Conservation (phyloP, 2,888 invertebrate genomes). For the Oxytorus armatus region DNA sequence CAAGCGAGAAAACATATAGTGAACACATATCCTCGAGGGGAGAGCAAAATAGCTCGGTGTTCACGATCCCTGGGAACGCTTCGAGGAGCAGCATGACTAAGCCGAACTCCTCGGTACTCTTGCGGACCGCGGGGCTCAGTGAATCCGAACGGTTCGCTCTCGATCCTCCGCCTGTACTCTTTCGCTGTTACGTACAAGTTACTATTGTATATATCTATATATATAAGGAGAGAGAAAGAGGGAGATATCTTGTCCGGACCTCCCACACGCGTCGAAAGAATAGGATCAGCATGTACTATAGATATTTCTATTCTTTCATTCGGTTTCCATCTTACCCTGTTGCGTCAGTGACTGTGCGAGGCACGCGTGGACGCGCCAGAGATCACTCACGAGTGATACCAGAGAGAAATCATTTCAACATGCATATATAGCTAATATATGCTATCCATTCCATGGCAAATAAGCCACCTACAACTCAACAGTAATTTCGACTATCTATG, state of each 20-base stretch:
- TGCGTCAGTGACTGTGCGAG: conserved; percentile 41
- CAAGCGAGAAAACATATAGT: conserved; percentile 48
- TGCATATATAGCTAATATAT: not conserved
- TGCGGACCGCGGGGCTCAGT: conserved; percentile 62
- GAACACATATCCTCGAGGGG: conserved; percentile 65
- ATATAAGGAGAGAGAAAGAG: conserved; percentile 3
- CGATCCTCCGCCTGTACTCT: conserved; percentile 57
- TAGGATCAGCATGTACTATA: conserved; percentile 49
- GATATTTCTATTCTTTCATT: conserved; percentile 51
- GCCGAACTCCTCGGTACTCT: conserved; percentile 65
- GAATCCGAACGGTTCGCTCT: conserved; percentile 68
- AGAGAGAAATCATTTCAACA: conserved; percentile 61
- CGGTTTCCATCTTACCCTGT: conserved; percentile 39
- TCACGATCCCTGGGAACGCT: conserved; percentile 74
- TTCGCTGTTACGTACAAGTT: conserved; percentile 44
- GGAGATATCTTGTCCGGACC: conserved; percentile 49
- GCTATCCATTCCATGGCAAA: not conserved
- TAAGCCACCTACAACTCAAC: not conserved
- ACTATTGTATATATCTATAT: conserved; percentile 8
- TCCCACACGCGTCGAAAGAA: conserved; percentile 65
- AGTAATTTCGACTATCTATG: too few species aligned
- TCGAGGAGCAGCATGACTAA: conserved; percentile 70
- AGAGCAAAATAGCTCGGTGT: conserved; percentile 30
- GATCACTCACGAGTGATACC: conserved; percentile 65
- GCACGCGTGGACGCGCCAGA: conserved; percentile 62